These are phyloP conservation scores for Danio kyathit DNA, from an alignment of 2,797 vertebrate species.

Conservation along the genomic window DNA sequence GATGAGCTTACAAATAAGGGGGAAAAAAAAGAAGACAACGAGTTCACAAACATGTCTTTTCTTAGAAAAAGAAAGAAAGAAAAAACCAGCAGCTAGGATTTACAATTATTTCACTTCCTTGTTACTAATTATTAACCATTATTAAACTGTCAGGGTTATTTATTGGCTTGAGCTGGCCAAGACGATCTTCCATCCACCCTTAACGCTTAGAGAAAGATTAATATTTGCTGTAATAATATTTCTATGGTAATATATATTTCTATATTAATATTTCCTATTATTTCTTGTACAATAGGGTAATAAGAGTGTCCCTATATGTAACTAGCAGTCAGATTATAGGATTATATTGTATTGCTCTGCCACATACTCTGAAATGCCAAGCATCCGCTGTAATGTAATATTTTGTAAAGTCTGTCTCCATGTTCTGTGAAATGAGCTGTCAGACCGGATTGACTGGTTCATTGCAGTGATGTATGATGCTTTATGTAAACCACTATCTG, in stretches of 20 bases:
- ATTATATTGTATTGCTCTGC: neutral
- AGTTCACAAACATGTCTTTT: neutral
- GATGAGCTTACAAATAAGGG: too few relatives aligned
- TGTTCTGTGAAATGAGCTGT: conserved; percentile 12
- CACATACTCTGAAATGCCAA: neutral
- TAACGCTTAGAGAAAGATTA: neutral
- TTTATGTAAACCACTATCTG: conserved; percentile 25
- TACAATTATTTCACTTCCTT: conserved; percentile 12
- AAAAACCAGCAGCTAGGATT: neutral
- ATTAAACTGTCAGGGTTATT: conserved; percentile 9
- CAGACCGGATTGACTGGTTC: conserved; percentile 24
- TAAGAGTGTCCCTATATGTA: neutral
- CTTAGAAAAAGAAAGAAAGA: neutral
- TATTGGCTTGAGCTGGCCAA: neutral
- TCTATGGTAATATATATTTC: neutral
- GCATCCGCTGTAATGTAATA: neutral
- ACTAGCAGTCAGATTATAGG: neutral
- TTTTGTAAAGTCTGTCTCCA: neutral
- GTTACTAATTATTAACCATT: conserved; percentile 34
- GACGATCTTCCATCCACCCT: neutral
- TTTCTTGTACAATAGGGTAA: too few relatives aligned
- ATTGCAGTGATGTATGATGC: conserved; percentile 9
- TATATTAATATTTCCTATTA: too few relatives aligned
- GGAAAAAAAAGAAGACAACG: neutral
- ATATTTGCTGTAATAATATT: neutral